Evolutionary conservation across 2,113 vertebrate genomes (phyloP).

Genomic region (Otus sunia): DNA sequence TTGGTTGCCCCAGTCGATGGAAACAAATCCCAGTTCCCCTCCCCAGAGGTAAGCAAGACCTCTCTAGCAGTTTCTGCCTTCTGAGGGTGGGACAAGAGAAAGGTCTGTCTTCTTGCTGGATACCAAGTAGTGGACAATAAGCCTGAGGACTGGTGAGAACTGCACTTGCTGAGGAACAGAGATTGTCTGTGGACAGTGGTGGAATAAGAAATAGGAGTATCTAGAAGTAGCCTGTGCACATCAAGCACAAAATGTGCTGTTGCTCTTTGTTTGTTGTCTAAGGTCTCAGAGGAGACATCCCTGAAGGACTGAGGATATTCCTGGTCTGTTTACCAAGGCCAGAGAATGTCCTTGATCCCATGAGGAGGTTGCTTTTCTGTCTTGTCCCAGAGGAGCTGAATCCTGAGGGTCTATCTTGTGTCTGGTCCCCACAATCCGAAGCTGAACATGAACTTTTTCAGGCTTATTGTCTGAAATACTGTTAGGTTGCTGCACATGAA

Average conservation of each 20-base stretch:
- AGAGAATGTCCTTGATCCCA: background rate
- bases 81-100: background rate
- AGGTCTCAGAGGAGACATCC: background rate
- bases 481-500: background rate
- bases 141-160: background rate
- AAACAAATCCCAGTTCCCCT: constrained; percentile 80
- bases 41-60: constrained; percentile 82
- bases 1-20: constrained; percentile 78
- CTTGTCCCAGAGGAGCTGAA: background rate
- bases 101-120: background rate
- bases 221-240: background rate
- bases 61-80: background rate
- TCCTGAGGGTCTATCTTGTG: background rate
- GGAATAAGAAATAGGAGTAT: background rate
- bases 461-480: background rate
- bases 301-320: background rate
- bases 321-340: background rate
- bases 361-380: background rate
- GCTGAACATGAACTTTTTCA: background rate
- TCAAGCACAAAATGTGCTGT: background rate
- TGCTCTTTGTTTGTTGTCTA: background rate
- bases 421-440: background rate
- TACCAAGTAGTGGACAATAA: background rate
- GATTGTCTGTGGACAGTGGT: background rate
- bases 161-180: background rate